Evolutionary conservation across 2,113 vertebrate genomes (phyloP).

Genomic region (Oncorhynchus gorbuscha): DNA sequence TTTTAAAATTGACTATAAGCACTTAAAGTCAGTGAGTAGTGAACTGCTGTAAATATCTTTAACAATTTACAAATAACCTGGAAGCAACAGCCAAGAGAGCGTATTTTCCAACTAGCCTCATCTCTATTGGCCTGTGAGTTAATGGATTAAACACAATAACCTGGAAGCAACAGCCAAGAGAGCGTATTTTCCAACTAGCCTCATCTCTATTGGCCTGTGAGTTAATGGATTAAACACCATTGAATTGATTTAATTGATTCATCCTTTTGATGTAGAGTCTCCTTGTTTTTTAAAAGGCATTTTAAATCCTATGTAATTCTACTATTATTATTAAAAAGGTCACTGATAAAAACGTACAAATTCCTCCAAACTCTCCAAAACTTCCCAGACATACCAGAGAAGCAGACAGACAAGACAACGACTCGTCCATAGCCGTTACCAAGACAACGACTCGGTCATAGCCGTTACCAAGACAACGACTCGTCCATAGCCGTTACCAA

Average conservation of each 20-base stretch:
- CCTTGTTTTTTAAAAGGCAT: too few species aligned
- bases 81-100: background rate
- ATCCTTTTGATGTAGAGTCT: background rate
- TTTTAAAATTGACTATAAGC: too few species aligned
- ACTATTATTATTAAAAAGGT: background rate
- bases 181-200: conserved; percentile 41
- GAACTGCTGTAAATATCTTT: too few species aligned
- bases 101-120: conserved; percentile 47
- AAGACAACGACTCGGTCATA: too few species aligned
- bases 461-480: too few species aligned
- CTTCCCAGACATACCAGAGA: background rate
- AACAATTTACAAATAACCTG: background rate
- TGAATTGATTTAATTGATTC: too few species aligned
- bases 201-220: conserved; percentile 43
- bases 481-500: too few species aligned
- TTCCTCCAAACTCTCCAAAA: background rate
- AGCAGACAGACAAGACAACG: background rate
- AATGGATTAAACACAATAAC: conserved; percentile 16
- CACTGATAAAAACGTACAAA: background rate
- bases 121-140: conserved; percentile 43
- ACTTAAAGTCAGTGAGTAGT: too few species aligned
- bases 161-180: background rate
- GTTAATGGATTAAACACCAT: conserved; percentile 27
- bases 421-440: background rate
- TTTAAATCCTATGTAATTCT: too few species aligned